A percentile compares a stretch with the other conserved stretches of the same genome.
These are phyloP conservation scores for Caenorhabditis sinica DNA, from an alignment of 2,888 invertebrate species.

Conservation along the genomic window DNA sequence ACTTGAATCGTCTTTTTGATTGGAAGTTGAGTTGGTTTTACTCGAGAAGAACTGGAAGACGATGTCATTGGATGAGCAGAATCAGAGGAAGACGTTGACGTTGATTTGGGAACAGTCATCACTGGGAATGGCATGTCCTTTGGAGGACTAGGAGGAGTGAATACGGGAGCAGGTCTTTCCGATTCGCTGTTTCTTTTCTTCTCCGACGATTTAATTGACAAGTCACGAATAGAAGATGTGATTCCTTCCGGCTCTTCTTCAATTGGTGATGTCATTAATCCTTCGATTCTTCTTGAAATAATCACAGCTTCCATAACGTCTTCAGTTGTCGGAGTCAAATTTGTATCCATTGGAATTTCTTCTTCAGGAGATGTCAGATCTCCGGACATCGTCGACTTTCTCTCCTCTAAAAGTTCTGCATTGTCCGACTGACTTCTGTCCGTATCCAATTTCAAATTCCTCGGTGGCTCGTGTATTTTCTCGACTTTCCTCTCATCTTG, in stretches of 20 bases:
- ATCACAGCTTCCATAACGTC: slow-evolving; percentile 60
- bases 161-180: slow-evolving; percentile 60
- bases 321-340: slow-evolving; percentile 68
- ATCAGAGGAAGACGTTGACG: slow-evolving; percentile 58
- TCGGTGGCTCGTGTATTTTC: slow-evolving; percentile 31
- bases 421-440: slow-evolving; percentile 61
- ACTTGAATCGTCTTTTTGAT: slow-evolving; percentile 49
- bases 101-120: slow-evolving; percentile 51
- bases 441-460: slow-evolving; percentile 50
- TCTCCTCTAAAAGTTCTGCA: slow-evolving; percentile 60
- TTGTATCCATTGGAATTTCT: slow-evolving; percentile 77
- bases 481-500: slow-evolving; percentile 45
- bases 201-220: slow-evolving; percentile 48
- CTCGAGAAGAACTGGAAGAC: slow-evolving; percentile 31
- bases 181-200: slow-evolving; percentile 26
- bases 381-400: slow-evolving; percentile 62
- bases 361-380: slow-evolving; percentile 75
- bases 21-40: slow-evolving; percentile 64
- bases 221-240: slow-evolving; percentile 57
- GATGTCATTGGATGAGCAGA: slow-evolving; percentile 44
- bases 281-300: slow-evolving; percentile 58
- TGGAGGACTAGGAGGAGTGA: slow-evolving; percentile 67
- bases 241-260: slow-evolving; percentile 62
- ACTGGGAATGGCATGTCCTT: slow-evolving; percentile 55
- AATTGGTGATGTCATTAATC: slow-evolving; percentile 62